Conservation (phyloP, 2,888 invertebrate genomes). For the Rhodophaea formosa region DNA sequence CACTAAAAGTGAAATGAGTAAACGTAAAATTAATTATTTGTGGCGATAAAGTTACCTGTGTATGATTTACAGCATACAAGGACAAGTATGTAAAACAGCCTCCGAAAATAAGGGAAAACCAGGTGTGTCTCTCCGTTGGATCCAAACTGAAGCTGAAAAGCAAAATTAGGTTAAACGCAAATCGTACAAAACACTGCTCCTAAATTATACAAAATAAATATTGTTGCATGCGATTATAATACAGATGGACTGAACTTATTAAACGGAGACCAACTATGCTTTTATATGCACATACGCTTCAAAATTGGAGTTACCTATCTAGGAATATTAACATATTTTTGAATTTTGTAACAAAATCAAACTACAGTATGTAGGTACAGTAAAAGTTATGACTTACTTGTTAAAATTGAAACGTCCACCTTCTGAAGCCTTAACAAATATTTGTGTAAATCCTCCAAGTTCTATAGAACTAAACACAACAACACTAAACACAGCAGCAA, state of each 20-base stretch:
- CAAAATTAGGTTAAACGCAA: constrained; percentile 3
- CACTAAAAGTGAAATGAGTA: too few species aligned
- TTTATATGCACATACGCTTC: too few species aligned
- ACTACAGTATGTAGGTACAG: too few species aligned
- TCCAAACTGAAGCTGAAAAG: constrained; percentile 85
- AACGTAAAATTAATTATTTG: too few species aligned
- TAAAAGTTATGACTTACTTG: constrained; percentile 72
- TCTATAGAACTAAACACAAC: constrained; percentile 87
- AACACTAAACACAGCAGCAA: constrained; percentile 89
- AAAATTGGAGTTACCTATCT: too few species aligned
- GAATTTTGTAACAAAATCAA: too few species aligned
- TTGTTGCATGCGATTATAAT: too few species aligned
- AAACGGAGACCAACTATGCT: too few species aligned
- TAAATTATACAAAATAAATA: too few species aligned
- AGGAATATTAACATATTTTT: too few species aligned
- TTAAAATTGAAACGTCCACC: constrained; percentile 86
- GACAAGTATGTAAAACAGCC: constrained; percentile 90
- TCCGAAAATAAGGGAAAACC: constrained; percentile 91
- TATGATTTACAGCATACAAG: constrained; percentile 93
- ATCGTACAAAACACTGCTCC: too few species aligned
- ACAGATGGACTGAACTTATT: too few species aligned
- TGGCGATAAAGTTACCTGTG: constrained; percentile 70
- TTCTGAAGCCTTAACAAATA: constrained; percentile 86
- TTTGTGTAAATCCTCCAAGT: constrained; percentile 85
- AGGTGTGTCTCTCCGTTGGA: constrained; percentile 91